Percentiles rank a stretch among this genome's conserved stretches.
Evolutionary conservation across 2,797 vertebrate genomes (phyloP).

Genomic region (Chrysocyon brachyurus): DNA sequence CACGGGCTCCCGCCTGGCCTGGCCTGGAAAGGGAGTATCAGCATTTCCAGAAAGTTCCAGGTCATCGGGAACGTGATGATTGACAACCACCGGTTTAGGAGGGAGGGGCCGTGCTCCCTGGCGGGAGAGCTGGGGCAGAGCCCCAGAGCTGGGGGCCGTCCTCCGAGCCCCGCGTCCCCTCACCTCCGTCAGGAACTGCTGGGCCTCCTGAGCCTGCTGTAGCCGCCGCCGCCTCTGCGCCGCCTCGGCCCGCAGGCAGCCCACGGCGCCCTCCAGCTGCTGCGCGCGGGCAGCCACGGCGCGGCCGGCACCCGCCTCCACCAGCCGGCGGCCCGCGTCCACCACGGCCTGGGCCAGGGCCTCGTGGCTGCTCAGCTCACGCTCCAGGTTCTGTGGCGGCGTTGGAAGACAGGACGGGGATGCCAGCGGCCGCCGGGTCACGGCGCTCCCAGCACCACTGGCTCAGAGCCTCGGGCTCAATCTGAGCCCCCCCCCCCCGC

Average conservation of each 20-base stretch:
- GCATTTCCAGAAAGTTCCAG: not conserved
- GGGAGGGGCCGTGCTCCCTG: not conserved
- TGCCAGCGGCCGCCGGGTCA: not conserved
- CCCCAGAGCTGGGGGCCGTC: not conserved
- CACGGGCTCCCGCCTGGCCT: not conserved
- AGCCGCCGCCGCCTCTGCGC: conserved; percentile 88
- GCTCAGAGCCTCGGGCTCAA: not conserved
- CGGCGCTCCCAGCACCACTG: not conserved
- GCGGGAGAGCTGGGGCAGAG: not conserved
- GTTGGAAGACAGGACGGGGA: not conserved
- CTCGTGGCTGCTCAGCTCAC: conserved; percentile 91
- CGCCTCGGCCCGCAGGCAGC: conserved; percentile 88
- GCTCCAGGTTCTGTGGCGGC: conserved; percentile 90
- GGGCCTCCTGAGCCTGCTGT: conserved; percentile 89
- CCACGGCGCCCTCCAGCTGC: conserved; percentile 89
- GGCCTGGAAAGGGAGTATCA: not conserved
- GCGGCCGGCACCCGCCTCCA: conserved; percentile 90
- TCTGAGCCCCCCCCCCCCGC: no score
- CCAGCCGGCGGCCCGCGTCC: conserved; percentile 91
- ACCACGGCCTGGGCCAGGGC: conserved; percentile 90
- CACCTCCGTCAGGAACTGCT: conserved; percentile 92
- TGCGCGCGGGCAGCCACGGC: conserved; percentile 90
- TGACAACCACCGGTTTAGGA: not conserved
- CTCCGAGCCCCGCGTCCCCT: not conserved
- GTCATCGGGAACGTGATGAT: not conserved